Conservation (phyloP, 2,797 vertebrate genomes). For the Spinus pinus region DNA sequence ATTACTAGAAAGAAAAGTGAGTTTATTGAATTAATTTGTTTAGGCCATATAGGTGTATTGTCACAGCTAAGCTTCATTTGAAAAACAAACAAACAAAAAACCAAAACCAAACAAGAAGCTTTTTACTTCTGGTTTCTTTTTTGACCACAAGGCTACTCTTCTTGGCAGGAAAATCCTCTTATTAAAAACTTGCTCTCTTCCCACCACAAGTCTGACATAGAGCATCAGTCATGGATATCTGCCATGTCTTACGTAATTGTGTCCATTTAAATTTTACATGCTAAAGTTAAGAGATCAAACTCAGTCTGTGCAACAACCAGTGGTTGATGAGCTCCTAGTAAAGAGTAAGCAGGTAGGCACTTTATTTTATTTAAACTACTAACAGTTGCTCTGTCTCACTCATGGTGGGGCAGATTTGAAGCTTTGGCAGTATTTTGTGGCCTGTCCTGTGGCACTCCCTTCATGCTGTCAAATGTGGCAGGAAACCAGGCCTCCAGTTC, state of each 20-base stretch:
- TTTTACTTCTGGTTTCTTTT: neutral
- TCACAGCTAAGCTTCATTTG: neutral
- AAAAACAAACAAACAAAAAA: neutral
- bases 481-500: neutral
- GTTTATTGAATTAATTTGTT: neutral
- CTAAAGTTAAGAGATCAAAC: neutral
- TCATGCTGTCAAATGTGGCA: neutral
- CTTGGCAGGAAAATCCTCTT: neutral
- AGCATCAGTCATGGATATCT: neutral
- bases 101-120: neutral
- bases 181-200: neutral
- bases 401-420: accelerated
- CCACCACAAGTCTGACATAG: neutral
- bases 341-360: neutral
- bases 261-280: neutral
- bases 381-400: neutral
- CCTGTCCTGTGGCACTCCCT: neutral
- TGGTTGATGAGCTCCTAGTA: neutral
- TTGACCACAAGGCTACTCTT: neutral
- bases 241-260: neutral
- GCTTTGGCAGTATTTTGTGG: neutral
- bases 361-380: neutral
- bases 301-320: neutral
- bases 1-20: neutral
- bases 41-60: neutral